These are phyloP conservation scores for Erpetoichthys calabaricus DNA, from an alignment of 2,797 vertebrate species.

Conservation along the genomic window DNA sequence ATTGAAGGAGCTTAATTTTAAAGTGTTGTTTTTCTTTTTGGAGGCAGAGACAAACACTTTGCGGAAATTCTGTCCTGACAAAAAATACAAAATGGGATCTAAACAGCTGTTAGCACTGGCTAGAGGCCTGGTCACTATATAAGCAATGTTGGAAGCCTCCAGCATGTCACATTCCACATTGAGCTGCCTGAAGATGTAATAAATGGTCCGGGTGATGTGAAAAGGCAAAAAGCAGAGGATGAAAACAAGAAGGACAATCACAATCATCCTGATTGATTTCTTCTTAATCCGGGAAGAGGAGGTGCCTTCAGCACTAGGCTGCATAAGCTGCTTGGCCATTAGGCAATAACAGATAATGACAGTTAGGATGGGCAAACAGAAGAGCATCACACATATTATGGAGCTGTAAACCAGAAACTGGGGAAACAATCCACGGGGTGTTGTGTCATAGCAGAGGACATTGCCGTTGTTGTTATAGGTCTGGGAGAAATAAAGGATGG, in stretches of 20 bases:
- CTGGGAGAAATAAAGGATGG: conserved; percentile 78
- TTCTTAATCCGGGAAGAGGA: conserved; percentile 59
- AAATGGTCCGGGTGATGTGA: conserved; percentile 79
- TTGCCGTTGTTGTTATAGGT: conserved; percentile 32
- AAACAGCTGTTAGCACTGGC: conserved; percentile 88
- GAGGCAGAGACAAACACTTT: conserved; percentile 7
- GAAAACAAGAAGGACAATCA: conserved; percentile 72
- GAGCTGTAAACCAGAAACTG: conserved; percentile 79
- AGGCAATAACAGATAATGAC: conserved; percentile 77
- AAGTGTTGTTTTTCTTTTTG: too few species aligned
- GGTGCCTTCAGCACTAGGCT: conserved; percentile 40
- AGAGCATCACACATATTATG: conserved; percentile 66
- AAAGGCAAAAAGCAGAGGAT: conserved; percentile 87
- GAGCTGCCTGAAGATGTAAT: conserved; percentile 75
- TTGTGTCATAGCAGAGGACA: conserved; percentile 76
- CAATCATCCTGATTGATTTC: conserved; percentile 88
- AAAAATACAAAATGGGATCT: conserved; percentile 85
- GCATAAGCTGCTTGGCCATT: conserved; percentile 68
- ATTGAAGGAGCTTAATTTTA: too few species aligned
- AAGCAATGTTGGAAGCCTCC: conserved; percentile 67
- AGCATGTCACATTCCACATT: conserved; percentile 65
- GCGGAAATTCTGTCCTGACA: conserved; percentile 66
- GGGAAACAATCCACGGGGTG: conserved; percentile 64
- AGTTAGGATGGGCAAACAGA: conserved; percentile 66
- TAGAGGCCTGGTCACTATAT: conserved; percentile 79